Evolutionary conservation across 2,113 vertebrate species (phyloP).

Genomic region (Poeciliopsis occidentalis): DNA sequence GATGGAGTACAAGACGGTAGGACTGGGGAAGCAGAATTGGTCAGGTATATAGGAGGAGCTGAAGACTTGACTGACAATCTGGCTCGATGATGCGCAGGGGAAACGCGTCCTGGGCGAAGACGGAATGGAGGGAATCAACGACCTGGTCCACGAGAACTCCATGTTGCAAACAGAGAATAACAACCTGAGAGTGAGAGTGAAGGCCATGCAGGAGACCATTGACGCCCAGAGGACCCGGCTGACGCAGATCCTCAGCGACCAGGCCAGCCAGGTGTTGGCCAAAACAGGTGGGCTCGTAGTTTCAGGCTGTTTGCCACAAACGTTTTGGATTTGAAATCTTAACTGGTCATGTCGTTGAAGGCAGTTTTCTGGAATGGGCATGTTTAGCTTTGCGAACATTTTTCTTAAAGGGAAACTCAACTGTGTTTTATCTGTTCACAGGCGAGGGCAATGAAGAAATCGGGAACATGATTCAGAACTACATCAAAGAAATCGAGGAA

Average conservation of each 20-base stretch:
- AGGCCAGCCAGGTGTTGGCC: slow-evolving; percentile 89
- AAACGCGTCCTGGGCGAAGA: slow-evolving; percentile 96
- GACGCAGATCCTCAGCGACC: slow-evolving; percentile 90
- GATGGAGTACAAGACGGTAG: no score
- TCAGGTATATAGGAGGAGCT: no score
- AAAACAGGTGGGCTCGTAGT: slow-evolving; percentile 82
- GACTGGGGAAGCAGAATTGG: no score
- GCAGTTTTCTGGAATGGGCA: background rate
- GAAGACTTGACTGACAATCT: no score
- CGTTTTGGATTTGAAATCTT: no score
- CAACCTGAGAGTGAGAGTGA: slow-evolving; percentile 93
- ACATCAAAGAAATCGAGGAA: slow-evolving; percentile 99
- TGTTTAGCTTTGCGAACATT: background rate
- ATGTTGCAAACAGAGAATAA: slow-evolving; percentile 98
- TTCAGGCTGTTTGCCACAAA: background rate
- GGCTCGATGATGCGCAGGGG: slow-evolving; percentile 74
- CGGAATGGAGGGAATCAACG: slow-evolving; percentile 93
- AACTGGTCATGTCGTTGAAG: background rate
- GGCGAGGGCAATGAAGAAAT: slow-evolving; percentile 98
- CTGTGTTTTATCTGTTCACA: no score
- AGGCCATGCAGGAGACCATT: slow-evolving; percentile 98
- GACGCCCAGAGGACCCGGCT: slow-evolving; percentile 88
- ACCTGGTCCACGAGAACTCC: slow-evolving; percentile 97
- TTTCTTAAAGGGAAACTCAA: no score
- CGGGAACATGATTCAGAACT: slow-evolving; percentile 96